Conservation (phyloP, 2,113 vertebrate species). For the Nothocercus nigrocapillus region DNA sequence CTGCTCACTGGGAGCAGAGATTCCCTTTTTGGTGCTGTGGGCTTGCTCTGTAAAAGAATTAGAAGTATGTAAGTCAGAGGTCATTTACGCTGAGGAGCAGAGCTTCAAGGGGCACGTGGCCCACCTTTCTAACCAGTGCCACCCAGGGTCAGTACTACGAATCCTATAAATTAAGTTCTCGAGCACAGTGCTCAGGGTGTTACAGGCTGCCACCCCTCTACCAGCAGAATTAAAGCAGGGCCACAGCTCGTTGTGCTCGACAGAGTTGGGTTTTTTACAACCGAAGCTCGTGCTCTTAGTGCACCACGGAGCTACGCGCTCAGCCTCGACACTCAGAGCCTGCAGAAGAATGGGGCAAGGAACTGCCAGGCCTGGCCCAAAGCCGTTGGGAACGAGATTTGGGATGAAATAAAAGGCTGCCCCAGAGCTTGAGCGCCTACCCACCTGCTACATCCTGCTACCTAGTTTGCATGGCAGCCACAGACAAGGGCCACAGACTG, state of each 20-base stretch:
- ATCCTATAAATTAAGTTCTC: no score
- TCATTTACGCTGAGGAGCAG: not conserved
- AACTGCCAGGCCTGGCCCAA: not conserved
- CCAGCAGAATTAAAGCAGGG: no score
- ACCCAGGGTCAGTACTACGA: not conserved
- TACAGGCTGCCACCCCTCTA: not conserved
- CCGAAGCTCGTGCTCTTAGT: not conserved
- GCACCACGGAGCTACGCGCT: accelerated
- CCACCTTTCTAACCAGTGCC: not conserved
- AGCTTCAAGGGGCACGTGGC: not conserved
- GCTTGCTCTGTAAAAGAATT: slow-evolving; percentile 64
- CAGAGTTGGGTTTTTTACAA: not conserved
- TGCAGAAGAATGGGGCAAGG: not conserved
- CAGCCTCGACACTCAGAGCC: accelerated
- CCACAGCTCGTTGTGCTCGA: not conserved
- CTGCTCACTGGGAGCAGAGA: slow-evolving; percentile 55
- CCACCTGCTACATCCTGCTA: not conserved
- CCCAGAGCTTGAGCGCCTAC: accelerated
- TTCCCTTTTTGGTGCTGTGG: slow-evolving; percentile 32
- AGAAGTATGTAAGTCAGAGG: not conserved
- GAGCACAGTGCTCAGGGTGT: not conserved
- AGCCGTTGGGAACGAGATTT: not conserved
- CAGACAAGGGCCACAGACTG: accelerated
- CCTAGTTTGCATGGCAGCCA: no score
- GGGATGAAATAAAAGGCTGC: not conserved